phyloP scores from a whole-genome alignment of 2,113 vertebrate species.

The Clarias gariepinus region DNA sequence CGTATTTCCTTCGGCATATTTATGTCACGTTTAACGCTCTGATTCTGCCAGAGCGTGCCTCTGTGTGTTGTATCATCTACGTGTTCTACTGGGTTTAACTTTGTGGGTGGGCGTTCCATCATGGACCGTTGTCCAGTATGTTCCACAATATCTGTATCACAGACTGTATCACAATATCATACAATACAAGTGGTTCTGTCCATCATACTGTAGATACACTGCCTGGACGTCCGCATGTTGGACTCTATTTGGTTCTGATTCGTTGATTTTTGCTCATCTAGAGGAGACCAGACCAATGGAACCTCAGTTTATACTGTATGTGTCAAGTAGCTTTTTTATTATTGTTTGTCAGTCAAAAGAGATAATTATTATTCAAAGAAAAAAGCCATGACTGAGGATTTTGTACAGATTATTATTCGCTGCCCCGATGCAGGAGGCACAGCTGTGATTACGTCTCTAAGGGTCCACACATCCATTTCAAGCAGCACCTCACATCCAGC shows the following conservation, averaged over 20 bases:
- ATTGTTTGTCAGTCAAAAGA: not conserved
- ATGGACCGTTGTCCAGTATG: not conserved
- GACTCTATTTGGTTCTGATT: not conserved
- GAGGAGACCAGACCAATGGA: not conserved
- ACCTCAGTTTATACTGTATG: not conserved
- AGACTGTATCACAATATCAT: not conserved
- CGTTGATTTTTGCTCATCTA: too few relatives aligned
- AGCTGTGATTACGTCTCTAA: not conserved
- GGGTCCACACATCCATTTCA: not conserved
- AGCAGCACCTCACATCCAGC: not conserved
- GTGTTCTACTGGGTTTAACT: too few relatives aligned
- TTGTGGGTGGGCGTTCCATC: not conserved
- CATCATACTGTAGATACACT: not conserved
- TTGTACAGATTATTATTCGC: not conserved
- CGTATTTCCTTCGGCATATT: not conserved
- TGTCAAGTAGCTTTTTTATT: not conserved
- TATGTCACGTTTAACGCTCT: not conserved
- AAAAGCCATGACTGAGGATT: not conserved
- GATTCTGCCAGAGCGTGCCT: too few relatives aligned
- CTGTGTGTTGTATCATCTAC: too few relatives aligned
- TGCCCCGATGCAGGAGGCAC: not conserved
- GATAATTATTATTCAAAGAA: not conserved
- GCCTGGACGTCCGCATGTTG: not conserved
- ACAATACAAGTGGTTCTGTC: not conserved
- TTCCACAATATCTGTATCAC: not conserved